These are phyloP conservation scores for Drosophila silvestris DNA, from an alignment of 2,888 invertebrate species.

Conservation along the genomic window DNA sequence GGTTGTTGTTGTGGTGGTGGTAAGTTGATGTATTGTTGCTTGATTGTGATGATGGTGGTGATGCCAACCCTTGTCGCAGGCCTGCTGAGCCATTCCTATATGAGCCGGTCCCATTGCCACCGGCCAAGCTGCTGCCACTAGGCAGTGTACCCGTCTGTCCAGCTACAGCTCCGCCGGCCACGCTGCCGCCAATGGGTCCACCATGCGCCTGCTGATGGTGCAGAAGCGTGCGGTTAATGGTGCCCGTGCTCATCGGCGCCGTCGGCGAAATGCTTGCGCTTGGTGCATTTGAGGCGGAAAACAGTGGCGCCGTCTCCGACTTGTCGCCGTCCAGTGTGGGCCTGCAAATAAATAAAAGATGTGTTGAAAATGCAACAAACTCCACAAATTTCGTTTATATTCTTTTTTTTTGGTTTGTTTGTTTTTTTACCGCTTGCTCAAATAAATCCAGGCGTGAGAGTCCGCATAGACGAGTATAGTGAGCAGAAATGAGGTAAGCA, in stretches of 20 bases:
- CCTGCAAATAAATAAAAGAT: conserved; percentile 56
- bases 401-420: no score
- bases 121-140: conserved; percentile 71
- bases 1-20: conserved; percentile 68
- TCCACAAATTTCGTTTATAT: not conserved
- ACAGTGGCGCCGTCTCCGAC: conserved; percentile 85
- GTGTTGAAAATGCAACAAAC: not conserved
- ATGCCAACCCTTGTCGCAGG: conserved; percentile 85
- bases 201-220: conserved; percentile 84
- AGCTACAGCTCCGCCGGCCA: conserved; percentile 58
- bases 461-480: conserved; percentile 97
- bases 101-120: conserved; percentile 72
- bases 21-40: conserved; percentile 73
- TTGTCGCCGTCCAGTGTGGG: conserved; percentile 84
- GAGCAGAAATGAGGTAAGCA: conserved; percentile 94
- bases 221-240: conserved; percentile 85
- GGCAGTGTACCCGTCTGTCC: conserved; percentile 68
- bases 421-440: conserved; percentile 91
- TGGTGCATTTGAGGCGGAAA: conserved; percentile 83
- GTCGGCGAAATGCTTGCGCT: conserved; percentile 84
- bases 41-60: conserved; percentile 75
- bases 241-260: conserved; percentile 82
- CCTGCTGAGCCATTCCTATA: conserved; percentile 84
- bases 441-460: conserved; percentile 98
- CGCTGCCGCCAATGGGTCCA: conserved; percentile 59